Conservation (phyloP, 1,140 invertebrate species). For the Penaeus japonicus region DNA sequence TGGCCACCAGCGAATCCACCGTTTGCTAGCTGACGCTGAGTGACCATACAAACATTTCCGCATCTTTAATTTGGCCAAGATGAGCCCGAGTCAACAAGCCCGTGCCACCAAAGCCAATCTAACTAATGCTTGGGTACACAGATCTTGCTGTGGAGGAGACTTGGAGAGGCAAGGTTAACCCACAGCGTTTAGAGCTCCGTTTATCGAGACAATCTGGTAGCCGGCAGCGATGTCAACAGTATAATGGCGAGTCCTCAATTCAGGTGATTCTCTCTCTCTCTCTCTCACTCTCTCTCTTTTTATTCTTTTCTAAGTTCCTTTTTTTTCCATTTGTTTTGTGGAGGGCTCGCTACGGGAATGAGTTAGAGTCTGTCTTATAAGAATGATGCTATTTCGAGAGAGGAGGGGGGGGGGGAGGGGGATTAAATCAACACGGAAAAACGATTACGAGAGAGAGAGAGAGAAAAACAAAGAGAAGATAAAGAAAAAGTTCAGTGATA, state of each 20-base stretch:
- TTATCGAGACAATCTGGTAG: conserved; percentile 38
- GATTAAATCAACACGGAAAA: no score
- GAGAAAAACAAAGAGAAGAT: no score
- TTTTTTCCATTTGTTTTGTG: not conserved
- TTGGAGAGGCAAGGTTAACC: not conserved
- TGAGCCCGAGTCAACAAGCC: conserved; percentile 18
- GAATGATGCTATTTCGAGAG: not conserved
- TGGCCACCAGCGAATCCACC: not conserved
- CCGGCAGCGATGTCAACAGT: conserved; percentile 28
- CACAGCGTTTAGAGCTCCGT: not conserved
- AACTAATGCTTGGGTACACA: conserved; percentile 48
- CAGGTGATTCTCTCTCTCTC: not conserved
- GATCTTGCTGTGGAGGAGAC: not conserved
- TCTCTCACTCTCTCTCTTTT: not conserved
- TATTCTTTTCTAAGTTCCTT: not conserved
- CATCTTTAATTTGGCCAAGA: conserved; percentile 41
- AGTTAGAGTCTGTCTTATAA: conserved; percentile 39
- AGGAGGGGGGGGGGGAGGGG: no score
- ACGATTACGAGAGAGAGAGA: no score
- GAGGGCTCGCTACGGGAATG: conserved; percentile 24
- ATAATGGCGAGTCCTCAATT: conserved; percentile 36
- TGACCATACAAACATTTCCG: conserved; percentile 37
- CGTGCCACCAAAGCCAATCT: conserved; percentile 45
- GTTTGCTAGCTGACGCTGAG: conserved; percentile 13
- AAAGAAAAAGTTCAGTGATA: no score